phyloP scores from a whole-genome alignment of 1,140 invertebrate species.

The Conus ventricosus region DNA sequence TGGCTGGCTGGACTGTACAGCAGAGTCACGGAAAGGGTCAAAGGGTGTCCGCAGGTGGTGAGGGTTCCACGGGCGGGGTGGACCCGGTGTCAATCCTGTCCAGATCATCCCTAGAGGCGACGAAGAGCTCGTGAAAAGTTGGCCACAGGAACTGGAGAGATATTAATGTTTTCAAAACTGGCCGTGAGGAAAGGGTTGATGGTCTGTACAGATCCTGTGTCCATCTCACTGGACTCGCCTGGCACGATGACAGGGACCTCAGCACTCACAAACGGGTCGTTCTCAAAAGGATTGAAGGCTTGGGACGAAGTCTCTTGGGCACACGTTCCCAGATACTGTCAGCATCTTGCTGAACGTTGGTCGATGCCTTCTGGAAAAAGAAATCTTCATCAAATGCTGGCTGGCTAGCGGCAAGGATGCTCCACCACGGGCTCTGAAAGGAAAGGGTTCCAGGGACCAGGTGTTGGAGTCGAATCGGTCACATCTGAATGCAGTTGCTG shows the following conservation, averaged over 20 bases:
- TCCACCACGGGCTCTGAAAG: constrained; percentile 15
- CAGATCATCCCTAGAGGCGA: constrained; percentile 23
- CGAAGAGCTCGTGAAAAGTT: constrained; percentile 37
- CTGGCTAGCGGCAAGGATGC: not conserved
- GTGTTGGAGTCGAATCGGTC: not conserved
- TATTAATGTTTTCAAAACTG: constrained; percentile 53
- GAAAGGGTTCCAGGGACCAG: constrained; percentile 36
- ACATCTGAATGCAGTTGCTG: not conserved
- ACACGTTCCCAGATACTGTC: constrained; percentile 43
- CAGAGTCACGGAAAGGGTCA: constrained; percentile 35
- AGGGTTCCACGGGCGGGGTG: not conserved
- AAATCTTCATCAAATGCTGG: constrained; percentile 62
- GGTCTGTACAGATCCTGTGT: constrained; percentile 5
- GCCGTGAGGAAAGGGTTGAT: constrained; percentile 60
- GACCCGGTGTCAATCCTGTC: not conserved
- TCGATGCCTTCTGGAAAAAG: constrained; percentile 47
- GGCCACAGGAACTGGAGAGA: constrained; percentile 26
- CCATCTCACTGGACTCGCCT: constrained; percentile 1
- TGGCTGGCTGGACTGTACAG: constrained; percentile 7
- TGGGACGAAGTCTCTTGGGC: constrained; percentile 4
- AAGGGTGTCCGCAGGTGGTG: constrained; percentile 22
- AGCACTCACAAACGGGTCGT: constrained; percentile 61
- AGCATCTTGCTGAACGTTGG: constrained; percentile 33
- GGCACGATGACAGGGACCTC: constrained; percentile 34
- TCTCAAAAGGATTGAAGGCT: constrained; percentile 64